Evolutionary conservation across 2,113 vertebrate genomes (phyloP).

Genomic region (Corythornis cristatus): DNA sequence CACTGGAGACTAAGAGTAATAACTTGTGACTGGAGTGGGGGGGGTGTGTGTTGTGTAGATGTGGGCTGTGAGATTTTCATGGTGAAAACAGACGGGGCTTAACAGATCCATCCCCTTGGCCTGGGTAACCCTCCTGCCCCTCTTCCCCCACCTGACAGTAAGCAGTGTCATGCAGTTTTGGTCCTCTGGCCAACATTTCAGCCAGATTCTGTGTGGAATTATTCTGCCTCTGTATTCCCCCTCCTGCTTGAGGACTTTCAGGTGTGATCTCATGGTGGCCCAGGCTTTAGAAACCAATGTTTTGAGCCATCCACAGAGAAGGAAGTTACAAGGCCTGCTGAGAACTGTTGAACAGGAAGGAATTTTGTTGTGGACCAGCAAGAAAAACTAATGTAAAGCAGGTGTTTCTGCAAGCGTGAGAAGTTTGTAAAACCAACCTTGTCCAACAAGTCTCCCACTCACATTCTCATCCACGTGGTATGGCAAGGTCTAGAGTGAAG

Average conservation of each 20-base stretch:
- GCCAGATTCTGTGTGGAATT: neutral
- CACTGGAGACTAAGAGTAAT: slow-evolving; percentile 50
- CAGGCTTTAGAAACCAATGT: neutral
- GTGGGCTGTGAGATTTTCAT: slow-evolving; percentile 51
- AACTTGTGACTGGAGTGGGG: slow-evolving; percentile 22
- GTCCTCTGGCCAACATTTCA: neutral
- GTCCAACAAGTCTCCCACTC: slow-evolving; percentile 54
- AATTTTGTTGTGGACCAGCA: slow-evolving; percentile 44
- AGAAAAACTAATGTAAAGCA: slow-evolving; percentile 50
- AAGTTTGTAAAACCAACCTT: neutral
- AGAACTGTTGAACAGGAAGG: slow-evolving; percentile 12
- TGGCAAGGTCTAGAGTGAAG: neutral
- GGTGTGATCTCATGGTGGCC: neutral
- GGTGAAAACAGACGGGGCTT: slow-evolving; percentile 53
- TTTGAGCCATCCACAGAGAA: neutral
- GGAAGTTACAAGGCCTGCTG: neutral
- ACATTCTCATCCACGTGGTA: neutral
- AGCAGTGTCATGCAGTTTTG: neutral
- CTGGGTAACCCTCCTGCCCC: neutral
- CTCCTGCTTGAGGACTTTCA: neutral
- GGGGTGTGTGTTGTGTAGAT: slow-evolving; percentile 40
- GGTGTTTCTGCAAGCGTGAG: slow-evolving; percentile 47
- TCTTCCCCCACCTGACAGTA: neutral
- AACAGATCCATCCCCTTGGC: neutral
- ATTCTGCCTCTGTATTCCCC: neutral